phyloP scores from a whole-genome alignment of 1,140 invertebrate genomes.

The Diachasma alloeum region DNA sequence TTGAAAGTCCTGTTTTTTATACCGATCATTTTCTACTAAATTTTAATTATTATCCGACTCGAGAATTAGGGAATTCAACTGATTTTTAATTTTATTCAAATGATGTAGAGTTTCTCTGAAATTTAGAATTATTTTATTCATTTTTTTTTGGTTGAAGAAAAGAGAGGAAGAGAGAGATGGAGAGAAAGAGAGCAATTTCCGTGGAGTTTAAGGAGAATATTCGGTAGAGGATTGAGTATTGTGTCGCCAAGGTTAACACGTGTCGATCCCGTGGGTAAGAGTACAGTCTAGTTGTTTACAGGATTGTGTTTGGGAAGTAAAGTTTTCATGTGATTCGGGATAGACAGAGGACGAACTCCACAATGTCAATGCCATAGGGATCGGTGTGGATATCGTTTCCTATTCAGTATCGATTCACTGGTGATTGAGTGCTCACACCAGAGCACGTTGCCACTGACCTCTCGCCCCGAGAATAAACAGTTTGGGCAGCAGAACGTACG shows the following conservation, averaged over 20 bases:
- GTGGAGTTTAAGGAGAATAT: background rate
- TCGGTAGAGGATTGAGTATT: background rate
- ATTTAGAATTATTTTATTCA: background rate
- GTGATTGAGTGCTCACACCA: background rate
- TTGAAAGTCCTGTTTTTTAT: too few relatives aligned
- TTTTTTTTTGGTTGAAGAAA: background rate
- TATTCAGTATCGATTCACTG: background rate
- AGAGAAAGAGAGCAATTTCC: background rate
- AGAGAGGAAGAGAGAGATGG: too few relatives aligned
- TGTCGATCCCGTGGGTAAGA: background rate
- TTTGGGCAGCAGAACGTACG: background rate
- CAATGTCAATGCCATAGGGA: background rate
- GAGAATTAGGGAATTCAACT: too few relatives aligned
- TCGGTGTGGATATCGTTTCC: background rate
- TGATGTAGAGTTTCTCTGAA: too few relatives aligned
- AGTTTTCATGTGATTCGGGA: background rate
- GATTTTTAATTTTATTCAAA: too few relatives aligned
- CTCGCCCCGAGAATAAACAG: background rate
- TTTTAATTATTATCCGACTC: too few relatives aligned
- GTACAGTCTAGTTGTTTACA: background rate
- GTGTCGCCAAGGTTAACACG: background rate
- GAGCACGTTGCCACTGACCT: background rate
- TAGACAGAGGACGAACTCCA: background rate
- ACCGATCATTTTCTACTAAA: too few relatives aligned
- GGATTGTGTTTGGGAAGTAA: background rate